Percentiles rank a stretch among this genome's conserved stretches.
Conservation (phyloP, 2,113 vertebrate species). For the Leucoraja erinaceus region DNA sequence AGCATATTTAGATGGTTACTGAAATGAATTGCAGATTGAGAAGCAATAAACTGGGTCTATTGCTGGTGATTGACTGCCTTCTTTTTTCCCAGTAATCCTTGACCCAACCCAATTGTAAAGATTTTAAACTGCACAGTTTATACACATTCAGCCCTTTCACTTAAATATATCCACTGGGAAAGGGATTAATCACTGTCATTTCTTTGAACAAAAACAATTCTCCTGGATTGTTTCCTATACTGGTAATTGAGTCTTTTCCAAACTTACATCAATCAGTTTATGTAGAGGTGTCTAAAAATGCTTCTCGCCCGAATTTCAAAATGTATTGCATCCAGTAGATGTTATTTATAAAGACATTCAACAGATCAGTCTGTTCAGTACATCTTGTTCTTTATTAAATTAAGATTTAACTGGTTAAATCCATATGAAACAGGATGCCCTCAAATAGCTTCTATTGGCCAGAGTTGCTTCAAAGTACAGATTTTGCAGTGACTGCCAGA, state of each 20-base stretch:
- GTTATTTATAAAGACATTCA: not conserved
- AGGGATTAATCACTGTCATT: not conserved
- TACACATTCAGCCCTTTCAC: too few species aligned
- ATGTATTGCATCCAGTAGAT: not conserved
- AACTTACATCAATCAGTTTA: not conserved
- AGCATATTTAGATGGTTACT: not conserved
- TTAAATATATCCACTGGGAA: not conserved
- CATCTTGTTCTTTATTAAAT: not conserved
- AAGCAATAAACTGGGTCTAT: not conserved
- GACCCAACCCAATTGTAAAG: not conserved
- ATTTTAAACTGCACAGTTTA: not conserved
- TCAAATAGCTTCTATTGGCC: too few species aligned
- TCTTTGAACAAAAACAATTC: not conserved
- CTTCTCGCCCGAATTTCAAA: not conserved
- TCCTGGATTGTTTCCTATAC: not conserved
- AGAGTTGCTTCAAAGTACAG: not conserved
- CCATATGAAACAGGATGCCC: not conserved
- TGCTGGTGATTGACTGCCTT: not conserved
- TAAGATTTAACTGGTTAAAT: not conserved
- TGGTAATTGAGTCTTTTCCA: slow-evolving; percentile 15
- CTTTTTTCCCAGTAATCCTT: not conserved
- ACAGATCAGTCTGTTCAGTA: not conserved
- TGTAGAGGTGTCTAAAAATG: not conserved
- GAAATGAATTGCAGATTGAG: not conserved
- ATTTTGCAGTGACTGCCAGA: not conserved